phyloP scores from a whole-genome alignment of 1,140 invertebrate species.

The Hetaerina americana region DNA sequence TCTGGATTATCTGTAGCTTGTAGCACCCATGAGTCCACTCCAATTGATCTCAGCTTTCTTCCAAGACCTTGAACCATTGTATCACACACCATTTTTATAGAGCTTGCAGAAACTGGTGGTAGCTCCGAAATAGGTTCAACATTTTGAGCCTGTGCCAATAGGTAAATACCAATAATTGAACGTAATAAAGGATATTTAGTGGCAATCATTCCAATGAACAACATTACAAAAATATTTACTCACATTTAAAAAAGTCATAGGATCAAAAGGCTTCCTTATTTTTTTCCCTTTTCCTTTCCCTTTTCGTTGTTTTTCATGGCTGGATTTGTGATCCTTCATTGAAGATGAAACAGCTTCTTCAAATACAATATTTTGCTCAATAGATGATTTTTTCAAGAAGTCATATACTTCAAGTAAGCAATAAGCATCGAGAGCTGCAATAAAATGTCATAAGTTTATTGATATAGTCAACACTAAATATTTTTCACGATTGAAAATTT shows the following conservation, averaged over 20 bases:
- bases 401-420: constrained; percentile 64
- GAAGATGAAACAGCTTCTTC: constrained; percentile 35
- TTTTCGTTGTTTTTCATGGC: constrained; percentile 27
- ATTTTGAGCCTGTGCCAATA: too few relatives aligned
- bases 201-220: too few relatives aligned
- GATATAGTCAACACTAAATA: constrained; percentile 7
- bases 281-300: constrained; percentile 31
- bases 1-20: constrained; percentile 34
- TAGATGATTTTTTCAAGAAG: constrained; percentile 33
- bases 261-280: too few relatives aligned
- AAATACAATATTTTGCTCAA: constrained; percentile 39
- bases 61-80: constrained; percentile 40
- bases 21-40: constrained; percentile 45
- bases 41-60: constrained; percentile 45
- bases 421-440: constrained; percentile 59
- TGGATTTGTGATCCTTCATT: constrained; percentile 30
- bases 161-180: too few relatives aligned
- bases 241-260: too few relatives aligned
- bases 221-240: too few relatives aligned
- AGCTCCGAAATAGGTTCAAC: constrained; percentile 24
- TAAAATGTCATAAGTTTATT: constrained; percentile 11
- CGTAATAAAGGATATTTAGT: too few relatives aligned
- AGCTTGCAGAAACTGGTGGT: constrained; percentile 17
- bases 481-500: too few relatives aligned
- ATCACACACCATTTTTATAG: constrained; percentile 37